Percentiles rank a stretch among this genome's conserved stretches.
Evolutionary conservation across 2,888 invertebrate species (phyloP).

Genomic region (Empis stercorea): DNA sequence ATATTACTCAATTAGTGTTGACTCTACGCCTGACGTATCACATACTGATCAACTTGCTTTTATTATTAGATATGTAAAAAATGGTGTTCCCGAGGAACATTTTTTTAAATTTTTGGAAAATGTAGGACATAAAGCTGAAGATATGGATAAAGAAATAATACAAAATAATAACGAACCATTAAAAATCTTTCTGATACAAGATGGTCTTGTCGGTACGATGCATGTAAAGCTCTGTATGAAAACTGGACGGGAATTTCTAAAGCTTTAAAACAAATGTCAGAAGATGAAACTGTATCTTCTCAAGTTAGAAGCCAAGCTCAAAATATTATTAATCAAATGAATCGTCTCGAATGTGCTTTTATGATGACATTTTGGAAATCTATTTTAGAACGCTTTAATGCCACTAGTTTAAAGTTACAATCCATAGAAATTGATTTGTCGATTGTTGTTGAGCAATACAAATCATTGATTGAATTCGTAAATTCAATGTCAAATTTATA

Average conservation of each 20-base stretch:
- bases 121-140: slow-evolving; percentile 2
- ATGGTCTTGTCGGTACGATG: not conserved
- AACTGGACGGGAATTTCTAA: not conserved
- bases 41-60: not conserved
- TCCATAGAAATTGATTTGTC: not conserved
- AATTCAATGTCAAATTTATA: not conserved
- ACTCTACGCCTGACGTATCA: not conserved
- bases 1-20: not conserved
- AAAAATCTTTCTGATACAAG: not conserved
- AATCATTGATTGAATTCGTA: not conserved
- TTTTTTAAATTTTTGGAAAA: not conserved
- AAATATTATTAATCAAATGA: not conserved
- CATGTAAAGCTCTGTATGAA: not conserved
- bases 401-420: not conserved
- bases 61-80: slow-evolving; percentile 1
- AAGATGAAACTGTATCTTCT: slow-evolving; percentile 1
- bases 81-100: not conserved
- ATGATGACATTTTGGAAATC: not conserved
- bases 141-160: slow-evolving; percentile 2
- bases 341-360: not conserved
- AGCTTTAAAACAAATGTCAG: not conserved
- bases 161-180: not conserved
- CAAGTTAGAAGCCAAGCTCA: not conserved
- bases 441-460: not conserved
- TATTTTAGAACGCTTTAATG: not conserved